Base-by-base conservation (phyloP, 1,140 invertebrate species). In the Grapholita molesta region DNA sequence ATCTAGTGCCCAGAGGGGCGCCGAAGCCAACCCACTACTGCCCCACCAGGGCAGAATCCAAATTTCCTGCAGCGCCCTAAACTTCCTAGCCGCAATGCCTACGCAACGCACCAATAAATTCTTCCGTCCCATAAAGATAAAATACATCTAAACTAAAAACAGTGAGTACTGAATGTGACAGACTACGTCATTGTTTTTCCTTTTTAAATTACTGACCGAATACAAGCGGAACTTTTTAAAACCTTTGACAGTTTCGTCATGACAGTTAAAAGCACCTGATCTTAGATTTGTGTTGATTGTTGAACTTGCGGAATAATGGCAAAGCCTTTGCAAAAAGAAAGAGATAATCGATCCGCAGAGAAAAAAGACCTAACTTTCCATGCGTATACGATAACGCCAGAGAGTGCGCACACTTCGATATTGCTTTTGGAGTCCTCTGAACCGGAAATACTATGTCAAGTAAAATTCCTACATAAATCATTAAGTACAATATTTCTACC, bases 41-140 rank as follows among this genome's bases (percentile, higher is more conserved):
- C 82, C 82, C 85, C 85, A 90, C 88, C 86, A 87, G 32, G 86
- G 86, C 64, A 88, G 64, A 23, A 90, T 79, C 83, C 85, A 90
- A 70, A 79, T 75, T 74, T 91, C 88, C 67, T 90, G 83, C 6
- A 85, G 61, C 1, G 76, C 69, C 69, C 88, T 80, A 64, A 87
- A 91, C 52, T 80, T 89, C 24, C 86, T 79, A 12, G 88, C 89
- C 55, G 85, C 55, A n/a, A 28, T 32, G 33, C 79, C 80, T 68
- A 91, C 65, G 8, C 76, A 75, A 69, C 86, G 79, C 35, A 83
- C 72, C 42, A 90, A 76, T 72, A 85, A 78, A 73, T 86, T 89
- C 75, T 67, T 84, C 67, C 73, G 83, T 78, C 75, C 67, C 86
- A 88, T 88, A 75, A 75, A 76, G 70, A 61, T 78, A 70, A 77